A percentile compares a stretch with the other conserved stretches of the same genome.
These are phyloP conservation scores for Echinops telfairi DNA, from an alignment of 2,113 vertebrate genomes.

Conservation along the genomic window DNA sequence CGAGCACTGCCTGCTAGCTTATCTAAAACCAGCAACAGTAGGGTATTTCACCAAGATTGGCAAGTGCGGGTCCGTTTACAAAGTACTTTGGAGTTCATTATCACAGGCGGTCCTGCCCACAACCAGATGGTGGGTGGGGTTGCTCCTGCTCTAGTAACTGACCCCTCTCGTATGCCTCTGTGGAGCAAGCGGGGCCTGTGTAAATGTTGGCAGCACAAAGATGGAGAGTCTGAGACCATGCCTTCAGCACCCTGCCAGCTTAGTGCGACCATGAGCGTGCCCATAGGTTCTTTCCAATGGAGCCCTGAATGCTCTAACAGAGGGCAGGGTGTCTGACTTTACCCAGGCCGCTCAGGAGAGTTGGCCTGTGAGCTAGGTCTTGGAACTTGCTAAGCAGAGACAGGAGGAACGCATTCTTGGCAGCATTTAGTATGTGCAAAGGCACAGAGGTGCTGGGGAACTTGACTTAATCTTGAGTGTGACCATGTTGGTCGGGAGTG, in stretches of 20 bases:
- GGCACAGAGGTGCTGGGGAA: not conserved
- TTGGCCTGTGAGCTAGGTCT: constrained; percentile 8
- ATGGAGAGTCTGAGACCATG: not conserved
- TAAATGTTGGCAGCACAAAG: not conserved
- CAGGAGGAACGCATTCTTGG: not conserved
- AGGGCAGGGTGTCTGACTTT: not conserved
- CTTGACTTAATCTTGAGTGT: constrained; percentile 12
- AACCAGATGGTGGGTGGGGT: not conserved
- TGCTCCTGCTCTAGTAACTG: not conserved
- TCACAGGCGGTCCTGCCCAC: not conserved
- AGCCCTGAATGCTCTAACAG: not conserved
- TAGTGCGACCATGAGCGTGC: not conserved
- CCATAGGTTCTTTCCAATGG: not conserved
- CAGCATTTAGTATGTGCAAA: constrained; percentile 10
- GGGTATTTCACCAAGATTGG: not conserved
- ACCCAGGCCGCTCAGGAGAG: not conserved
- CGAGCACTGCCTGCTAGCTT: not conserved
- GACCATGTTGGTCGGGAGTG: not conserved
- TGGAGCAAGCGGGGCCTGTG: not conserved
- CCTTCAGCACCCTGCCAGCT: not conserved
- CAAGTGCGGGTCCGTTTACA: not conserved
- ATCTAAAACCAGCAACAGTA: not conserved
- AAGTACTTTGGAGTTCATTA: not conserved
- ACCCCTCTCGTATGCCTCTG: too few relatives aligned
- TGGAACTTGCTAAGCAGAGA: constrained; percentile 55